Conservation (phyloP, 2,888 invertebrate species). For the Actias luna region DNA sequence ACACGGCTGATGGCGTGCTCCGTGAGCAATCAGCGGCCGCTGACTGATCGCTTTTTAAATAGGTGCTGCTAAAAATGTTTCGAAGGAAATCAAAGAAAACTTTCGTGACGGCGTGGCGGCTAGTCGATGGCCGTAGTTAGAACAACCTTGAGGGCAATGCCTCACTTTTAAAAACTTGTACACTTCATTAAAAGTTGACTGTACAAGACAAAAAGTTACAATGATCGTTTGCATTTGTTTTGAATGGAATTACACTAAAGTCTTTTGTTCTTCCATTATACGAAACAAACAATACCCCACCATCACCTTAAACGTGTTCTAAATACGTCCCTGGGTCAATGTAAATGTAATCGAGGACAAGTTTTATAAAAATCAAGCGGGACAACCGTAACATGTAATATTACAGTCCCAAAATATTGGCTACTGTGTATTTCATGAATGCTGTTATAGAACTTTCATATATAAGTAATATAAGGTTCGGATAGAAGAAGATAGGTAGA, state of each 20-base stretch:
- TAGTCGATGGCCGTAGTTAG: not conserved
- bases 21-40: conserved; percentile 75
- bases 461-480: too few species aligned
- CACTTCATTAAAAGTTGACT: too few species aligned
- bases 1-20: conserved; percentile 78
- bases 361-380: conserved; percentile 48
- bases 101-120: conserved; percentile 56
- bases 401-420: conserved; percentile 16
- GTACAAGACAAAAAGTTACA: not conserved
- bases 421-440: not conserved
- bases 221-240: not conserved
- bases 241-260: not conserved
- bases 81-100: conserved; percentile 71
- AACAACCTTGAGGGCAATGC: not conserved
- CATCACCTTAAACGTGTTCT: not conserved
- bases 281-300: not conserved
- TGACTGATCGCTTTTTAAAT: conserved; percentile 83
- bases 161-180: not conserved
- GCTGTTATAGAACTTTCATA: conserved; percentile 1
- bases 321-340: conserved; percentile 27
- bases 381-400: conserved; percentile 45
- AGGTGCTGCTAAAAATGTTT: conserved; percentile 78
- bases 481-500: too few species aligned
- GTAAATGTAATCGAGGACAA: conserved; percentile 57
- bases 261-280: not conserved